Conservation (phyloP, 2,797 vertebrate genomes). For the Phyllotis vaccarum region DNA sequence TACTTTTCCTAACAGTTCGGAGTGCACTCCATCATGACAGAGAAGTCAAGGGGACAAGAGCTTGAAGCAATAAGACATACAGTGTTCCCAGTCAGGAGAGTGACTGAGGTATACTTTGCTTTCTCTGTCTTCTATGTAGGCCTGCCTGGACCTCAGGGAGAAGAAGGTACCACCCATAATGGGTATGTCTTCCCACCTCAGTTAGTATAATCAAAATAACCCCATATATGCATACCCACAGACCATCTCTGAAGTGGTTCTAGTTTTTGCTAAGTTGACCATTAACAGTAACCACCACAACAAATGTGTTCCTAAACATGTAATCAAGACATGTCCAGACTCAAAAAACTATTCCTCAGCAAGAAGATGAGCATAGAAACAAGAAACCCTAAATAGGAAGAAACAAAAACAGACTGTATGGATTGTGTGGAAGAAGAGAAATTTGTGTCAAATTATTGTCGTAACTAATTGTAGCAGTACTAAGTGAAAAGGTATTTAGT, state of each 20-base stretch:
- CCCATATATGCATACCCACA: background rate
- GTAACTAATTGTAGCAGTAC: background rate
- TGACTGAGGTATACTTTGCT: background rate
- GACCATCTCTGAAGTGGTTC: background rate
- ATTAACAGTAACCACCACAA: background rate
- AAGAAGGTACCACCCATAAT: background rate
- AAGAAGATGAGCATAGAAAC: background rate
- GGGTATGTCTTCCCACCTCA: background rate
- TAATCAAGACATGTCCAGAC: background rate
- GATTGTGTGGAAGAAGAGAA: background rate
- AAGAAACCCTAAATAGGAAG: background rate
- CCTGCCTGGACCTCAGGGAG: background rate
- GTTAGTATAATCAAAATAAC: background rate
- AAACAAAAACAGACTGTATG: background rate
- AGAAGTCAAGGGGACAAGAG: background rate
- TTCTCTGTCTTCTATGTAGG: background rate
- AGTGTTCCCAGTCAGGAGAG: background rate
- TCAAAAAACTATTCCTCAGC: background rate
- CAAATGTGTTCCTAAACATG: background rate
- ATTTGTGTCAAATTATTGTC: background rate
- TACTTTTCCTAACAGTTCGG: too few relatives aligned
- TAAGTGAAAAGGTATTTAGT: background rate
- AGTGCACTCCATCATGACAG: background rate
- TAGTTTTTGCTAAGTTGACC: background rate
- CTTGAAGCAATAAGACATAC: too few relatives aligned